Percentiles rank a stretch among this genome's conserved stretches.
phyloP scores from a whole-genome alignment of 35 echinoderm and acorn worm species.

The Patiria miniata region DNA sequence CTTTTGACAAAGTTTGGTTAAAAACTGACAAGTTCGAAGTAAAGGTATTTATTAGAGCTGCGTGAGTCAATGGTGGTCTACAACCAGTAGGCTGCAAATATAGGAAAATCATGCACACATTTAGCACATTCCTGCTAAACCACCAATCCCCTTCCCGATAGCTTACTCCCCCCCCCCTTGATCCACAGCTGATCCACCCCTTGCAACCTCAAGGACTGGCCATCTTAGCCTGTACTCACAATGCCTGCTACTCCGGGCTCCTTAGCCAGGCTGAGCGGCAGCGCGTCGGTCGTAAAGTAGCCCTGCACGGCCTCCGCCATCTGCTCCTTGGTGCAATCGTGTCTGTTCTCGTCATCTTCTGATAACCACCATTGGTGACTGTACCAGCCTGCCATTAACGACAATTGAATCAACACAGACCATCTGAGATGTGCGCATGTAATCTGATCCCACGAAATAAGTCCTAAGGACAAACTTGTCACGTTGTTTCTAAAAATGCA shows the following conservation, averaged over 20 bases:
- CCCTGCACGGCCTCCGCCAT: conserved; percentile 72
- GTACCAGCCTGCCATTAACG: conserved; percentile 81
- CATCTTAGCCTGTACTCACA: conserved; percentile 35
- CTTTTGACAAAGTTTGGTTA: no score
- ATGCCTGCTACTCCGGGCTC: conserved; percentile 76
- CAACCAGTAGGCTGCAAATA: no score
- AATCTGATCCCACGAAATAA: no score
- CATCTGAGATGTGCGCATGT: background rate
- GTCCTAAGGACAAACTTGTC: no score
- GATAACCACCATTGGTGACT: conserved; percentile 80
- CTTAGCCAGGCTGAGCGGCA: conserved; percentile 66
- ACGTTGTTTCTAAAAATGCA: no score
- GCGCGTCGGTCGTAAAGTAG: conserved; percentile 83
- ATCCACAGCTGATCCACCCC: no score
- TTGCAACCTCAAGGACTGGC: background rate
- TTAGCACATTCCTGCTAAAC: no score
- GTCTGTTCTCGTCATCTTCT: conserved; percentile 39
- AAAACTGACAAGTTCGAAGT: background rate
- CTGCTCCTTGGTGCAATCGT: conserved; percentile 68
- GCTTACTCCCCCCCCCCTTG: no score
- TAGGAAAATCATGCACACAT: no score
- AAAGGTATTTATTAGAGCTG: no score
- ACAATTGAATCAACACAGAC: background rate
- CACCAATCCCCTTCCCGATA: no score
- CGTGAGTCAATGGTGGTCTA: no score